Evolutionary conservation across 2,888 invertebrate species (phyloP).

Genomic region (Spatulosminthurus flaviceps): DNA sequence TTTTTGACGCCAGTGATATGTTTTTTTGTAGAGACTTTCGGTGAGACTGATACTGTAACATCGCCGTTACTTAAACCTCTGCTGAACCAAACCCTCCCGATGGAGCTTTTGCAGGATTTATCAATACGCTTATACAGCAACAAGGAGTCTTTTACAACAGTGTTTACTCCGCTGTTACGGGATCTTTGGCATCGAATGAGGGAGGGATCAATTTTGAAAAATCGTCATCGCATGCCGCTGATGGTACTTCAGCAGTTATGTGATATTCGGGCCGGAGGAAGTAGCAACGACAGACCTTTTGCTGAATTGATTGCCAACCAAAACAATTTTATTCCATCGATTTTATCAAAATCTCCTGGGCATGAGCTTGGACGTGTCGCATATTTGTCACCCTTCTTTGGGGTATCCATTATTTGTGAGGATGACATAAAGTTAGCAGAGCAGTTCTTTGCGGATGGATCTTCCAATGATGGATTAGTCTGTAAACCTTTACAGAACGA

Average conservation of each 20-base stretch:
- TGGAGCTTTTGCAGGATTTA: constrained; percentile 70
- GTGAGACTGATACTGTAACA: constrained; percentile 35
- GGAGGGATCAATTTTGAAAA: constrained; percentile 75
- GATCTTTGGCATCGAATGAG: constrained; percentile 76
- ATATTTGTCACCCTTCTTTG: constrained; percentile 90
- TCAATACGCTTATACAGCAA: constrained; percentile 73
- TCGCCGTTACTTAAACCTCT: constrained; percentile 77
- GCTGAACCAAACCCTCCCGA: constrained; percentile 76
- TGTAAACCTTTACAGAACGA: constrained; percentile 77
- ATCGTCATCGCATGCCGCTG: constrained; percentile 75
- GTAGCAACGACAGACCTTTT: constrained; percentile 78
- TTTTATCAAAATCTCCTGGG: constrained; percentile 78
- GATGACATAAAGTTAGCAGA: constrained; percentile 91
- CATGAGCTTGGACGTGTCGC: constrained; percentile 86
- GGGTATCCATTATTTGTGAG: constrained; percentile 91
- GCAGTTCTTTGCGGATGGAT: constrained; percentile 72
- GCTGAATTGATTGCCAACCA: constrained; percentile 75
- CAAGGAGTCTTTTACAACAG: constrained; percentile 71
- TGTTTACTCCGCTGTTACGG: constrained; percentile 76
- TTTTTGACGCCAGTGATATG: too few relatives aligned
- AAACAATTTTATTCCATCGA: constrained; percentile 77
- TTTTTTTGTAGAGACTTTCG: constrained; percentile 31
- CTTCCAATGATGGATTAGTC: constrained; percentile 71
- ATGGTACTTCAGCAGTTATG: constrained; percentile 81
- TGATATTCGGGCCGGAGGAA: constrained; percentile 77